A percentile compares a stretch with the other conserved stretches of the same genome.
Evolutionary conservation across 2,888 invertebrate genomes (phyloP).

Genomic region (Trypoxylon attenuatum): DNA sequence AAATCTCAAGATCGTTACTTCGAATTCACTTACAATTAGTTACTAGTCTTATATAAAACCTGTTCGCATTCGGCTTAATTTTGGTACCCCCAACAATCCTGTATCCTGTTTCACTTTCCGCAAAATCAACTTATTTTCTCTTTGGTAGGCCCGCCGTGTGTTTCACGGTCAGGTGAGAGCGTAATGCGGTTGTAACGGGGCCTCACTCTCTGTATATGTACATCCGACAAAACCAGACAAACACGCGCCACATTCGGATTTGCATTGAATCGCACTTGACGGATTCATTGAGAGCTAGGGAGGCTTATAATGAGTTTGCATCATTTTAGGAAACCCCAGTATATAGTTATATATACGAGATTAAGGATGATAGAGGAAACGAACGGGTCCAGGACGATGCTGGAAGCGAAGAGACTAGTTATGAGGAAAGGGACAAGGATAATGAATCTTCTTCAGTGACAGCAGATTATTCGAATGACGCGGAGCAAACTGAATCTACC

Average conservation of each 20-base stretch:
- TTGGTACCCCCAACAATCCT: conserved; percentile 4
- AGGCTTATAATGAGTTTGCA: not conserved
- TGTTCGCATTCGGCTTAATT: conserved; percentile 16
- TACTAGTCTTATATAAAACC: conserved; percentile 2
- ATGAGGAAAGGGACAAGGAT: too few relatives aligned
- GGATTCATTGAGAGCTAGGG: not conserved
- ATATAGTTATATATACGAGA: conserved; percentile 60
- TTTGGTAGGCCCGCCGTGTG: not conserved
- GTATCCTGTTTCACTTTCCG: not conserved
- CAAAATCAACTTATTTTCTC: too few relatives aligned
- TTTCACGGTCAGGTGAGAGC: not conserved
- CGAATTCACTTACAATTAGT: not conserved
- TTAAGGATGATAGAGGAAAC: conserved; percentile 47
- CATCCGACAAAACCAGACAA: too few relatives aligned
- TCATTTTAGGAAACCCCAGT: conserved; percentile 49
- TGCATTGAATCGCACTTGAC: not conserved
- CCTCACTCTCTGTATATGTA: not conserved
- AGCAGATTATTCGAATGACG: not conserved
- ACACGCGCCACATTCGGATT: not conserved
- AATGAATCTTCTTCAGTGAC: too few relatives aligned
- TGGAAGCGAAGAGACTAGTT: not conserved
- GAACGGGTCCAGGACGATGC: conserved; percentile 44
- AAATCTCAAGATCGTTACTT: not conserved
- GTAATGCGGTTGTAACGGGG: too few relatives aligned
- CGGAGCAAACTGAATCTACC: not conserved